These are phyloP conservation scores for Sinodicranocentrus sp. DNA, from an alignment of 2,888 invertebrate genomes.

Conservation along the genomic window DNA sequence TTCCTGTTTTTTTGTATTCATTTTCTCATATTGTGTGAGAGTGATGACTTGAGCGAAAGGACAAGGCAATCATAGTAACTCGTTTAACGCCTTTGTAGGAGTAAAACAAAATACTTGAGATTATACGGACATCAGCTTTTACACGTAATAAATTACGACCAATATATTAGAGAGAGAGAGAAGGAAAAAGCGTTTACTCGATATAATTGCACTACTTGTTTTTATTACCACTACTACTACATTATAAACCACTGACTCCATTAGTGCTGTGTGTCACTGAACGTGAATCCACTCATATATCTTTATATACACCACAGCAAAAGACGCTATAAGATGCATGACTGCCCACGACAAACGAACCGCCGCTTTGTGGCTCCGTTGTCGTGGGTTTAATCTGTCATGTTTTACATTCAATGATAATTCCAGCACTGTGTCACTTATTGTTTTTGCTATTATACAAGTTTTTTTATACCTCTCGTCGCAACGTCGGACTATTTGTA, in stretches of 20 bases:
- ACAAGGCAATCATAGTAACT: no score
- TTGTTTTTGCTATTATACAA: conserved; percentile 51
- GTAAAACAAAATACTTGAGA: conserved; percentile 63
- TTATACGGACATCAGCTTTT: conserved; percentile 65
- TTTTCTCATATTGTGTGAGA: no score
- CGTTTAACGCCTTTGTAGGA: conserved; percentile 56
- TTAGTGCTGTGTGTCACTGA: not conserved
- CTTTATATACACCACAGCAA: not conserved
- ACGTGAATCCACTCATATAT: conserved; percentile 12
- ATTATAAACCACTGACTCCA: not conserved
- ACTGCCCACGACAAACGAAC: conserved; percentile 64
- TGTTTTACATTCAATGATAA: conserved; percentile 63
- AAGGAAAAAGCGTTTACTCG: no score
- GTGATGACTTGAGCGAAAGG: no score
- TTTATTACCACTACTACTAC: not conserved
- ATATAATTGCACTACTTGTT: no score
- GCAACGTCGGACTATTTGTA: conserved; percentile 58
- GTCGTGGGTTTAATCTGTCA: conserved; percentile 59
- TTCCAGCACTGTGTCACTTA: conserved; percentile 62
- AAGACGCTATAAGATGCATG: conserved; percentile 59
- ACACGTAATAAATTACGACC: conserved; percentile 64
- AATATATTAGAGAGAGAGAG: no score
- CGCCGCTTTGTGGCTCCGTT: conserved; percentile 33
- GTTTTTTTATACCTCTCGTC: conserved; percentile 30
- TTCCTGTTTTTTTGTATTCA: no score